Percentiles rank a stretch among this genome's conserved stretches.
These are phyloP conservation scores for Acrobasis consociella DNA, from an alignment of 2,888 invertebrate genomes.

Conservation along the genomic window DNA sequence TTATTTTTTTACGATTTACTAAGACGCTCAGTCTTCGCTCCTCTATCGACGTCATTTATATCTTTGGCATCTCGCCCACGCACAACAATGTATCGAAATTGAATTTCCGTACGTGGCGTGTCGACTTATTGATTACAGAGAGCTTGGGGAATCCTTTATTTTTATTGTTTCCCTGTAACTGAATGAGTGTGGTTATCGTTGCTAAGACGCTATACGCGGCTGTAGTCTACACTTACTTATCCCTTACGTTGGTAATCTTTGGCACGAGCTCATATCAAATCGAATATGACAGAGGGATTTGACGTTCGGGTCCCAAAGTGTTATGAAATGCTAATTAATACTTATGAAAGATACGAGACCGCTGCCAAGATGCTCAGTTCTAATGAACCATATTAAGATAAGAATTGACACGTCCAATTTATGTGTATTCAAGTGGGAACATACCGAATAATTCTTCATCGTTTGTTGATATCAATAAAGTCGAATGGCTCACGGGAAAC, in stretches of 20 bases:
- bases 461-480: conserved; percentile 21
- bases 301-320: conserved; percentile 46
- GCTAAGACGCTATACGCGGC: background rate
- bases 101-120: conserved; percentile 56
- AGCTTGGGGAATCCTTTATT: conserved; percentile 48
- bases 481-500: background rate
- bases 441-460: conserved; percentile 11
- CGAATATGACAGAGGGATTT: conserved; percentile 46
- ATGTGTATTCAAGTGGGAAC: conserved; percentile 31
- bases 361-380: conserved; percentile 41
- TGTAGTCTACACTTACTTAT: conserved; percentile 23
- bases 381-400: conserved; percentile 51
- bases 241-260: conserved; percentile 35
- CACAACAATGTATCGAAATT: conserved; percentile 56
- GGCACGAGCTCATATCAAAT: conserved; percentile 43
- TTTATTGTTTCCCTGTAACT: conserved; percentile 41
- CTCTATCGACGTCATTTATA: conserved; percentile 53
- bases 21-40: conserved; percentile 44
- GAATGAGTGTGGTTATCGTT: conserved; percentile 38
- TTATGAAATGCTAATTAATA: conserved; percentile 54
- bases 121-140: conserved; percentile 54
- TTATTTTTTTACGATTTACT: conserved; percentile 64
- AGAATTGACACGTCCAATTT: conserved; percentile 47
- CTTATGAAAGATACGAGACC: conserved; percentile 43
- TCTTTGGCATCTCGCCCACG: conserved; percentile 59